Base-by-base conservation (phyloP, 2,113 vertebrate genomes). In the Geococcyx californianus region DNA sequence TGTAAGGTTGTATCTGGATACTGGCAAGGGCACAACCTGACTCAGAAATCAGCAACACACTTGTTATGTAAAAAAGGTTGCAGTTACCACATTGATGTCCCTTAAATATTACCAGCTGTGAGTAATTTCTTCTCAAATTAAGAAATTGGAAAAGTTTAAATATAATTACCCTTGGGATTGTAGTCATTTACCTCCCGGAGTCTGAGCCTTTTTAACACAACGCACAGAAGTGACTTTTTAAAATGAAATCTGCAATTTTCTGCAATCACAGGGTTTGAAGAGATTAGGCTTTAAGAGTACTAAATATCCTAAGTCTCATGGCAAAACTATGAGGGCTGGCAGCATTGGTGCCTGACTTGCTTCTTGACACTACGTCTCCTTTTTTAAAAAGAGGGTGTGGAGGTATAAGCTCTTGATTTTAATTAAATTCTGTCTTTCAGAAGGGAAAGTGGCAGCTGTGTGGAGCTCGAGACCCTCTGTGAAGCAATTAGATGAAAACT, bases 351-450 rank as follows among this genome's bases (percentile, higher is more conserved):
- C 29, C 87, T 78, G 82, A 47, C 33, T 56, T 56, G 38, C 62
- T 44, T 73, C 94, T 83, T 89, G 62, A 84, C 80, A 68, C n/a
- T 55, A 20, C 82, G 28, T 33, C 40, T 76, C 44, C 76, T 16
- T 80, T 80, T 55, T 31, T 33, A 54, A 52, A 38, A 55, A 66
- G 15, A 55, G 79, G 69, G 29, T 44, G 62, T 10, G 8, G 38
- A 36, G 36, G 29, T 11, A 54, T 34, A 89, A 59, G n/a, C 28
- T 87, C 86, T 67, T 44, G 59, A 58, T 49, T 87, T 95, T 89
- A 93, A 89, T 96, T 59, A 86, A 68, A 89, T 52, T 60, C 80
- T 92, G 67, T 33, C 28, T n/a, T 82, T 85, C 83, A 55, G 62
- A 44, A 60, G 62, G 64, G 84, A 68, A 94, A 77, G 68, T 47